phyloP scores from a whole-genome alignment of 2,888 invertebrate genomes.

The Orgyia antiqua region DNA sequence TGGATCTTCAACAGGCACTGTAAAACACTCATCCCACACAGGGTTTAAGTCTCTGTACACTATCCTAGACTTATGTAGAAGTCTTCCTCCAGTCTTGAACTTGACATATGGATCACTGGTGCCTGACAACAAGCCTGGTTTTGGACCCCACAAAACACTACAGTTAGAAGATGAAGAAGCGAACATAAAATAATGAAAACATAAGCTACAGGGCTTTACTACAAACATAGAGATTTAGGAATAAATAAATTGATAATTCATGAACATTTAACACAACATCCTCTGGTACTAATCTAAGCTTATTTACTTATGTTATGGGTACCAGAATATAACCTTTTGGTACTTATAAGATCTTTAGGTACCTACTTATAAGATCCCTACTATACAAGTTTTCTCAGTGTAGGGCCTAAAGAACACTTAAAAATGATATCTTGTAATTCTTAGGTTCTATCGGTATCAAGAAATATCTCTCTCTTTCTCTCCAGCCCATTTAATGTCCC shows the following conservation, averaged over 20 bases:
- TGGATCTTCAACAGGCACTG: constrained; percentile 94
- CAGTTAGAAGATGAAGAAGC: constrained; percentile 64
- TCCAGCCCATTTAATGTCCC: too few relatives aligned
- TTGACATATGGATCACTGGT: constrained; percentile 99
- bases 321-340: too few relatives aligned
- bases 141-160: constrained; percentile 59
- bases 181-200: constrained; percentile 40
- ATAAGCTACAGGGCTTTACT: constrained; percentile 24
- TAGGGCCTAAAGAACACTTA: too few relatives aligned
- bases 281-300: too few relatives aligned
- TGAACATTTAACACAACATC: too few relatives aligned
- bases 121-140: constrained; percentile 82
- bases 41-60: constrained; percentile 97
- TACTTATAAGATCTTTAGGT: too few relatives aligned
- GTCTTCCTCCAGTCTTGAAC: constrained; percentile 91
- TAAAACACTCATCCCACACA: constrained; percentile 98
- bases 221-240: background rate
- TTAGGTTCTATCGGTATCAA: too few relatives aligned
- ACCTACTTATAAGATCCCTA: too few relatives aligned
- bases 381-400: too few relatives aligned
- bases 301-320: too few relatives aligned
- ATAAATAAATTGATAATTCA: background rate
- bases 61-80: constrained; percentile 95
- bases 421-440: too few relatives aligned
- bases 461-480: too few relatives aligned